A percentile compares a stretch with the other conserved stretches of the same genome.
phyloP scores from a whole-genome alignment of 1,140 invertebrate genomes.

The Calliopsis andreniformis region DNA sequence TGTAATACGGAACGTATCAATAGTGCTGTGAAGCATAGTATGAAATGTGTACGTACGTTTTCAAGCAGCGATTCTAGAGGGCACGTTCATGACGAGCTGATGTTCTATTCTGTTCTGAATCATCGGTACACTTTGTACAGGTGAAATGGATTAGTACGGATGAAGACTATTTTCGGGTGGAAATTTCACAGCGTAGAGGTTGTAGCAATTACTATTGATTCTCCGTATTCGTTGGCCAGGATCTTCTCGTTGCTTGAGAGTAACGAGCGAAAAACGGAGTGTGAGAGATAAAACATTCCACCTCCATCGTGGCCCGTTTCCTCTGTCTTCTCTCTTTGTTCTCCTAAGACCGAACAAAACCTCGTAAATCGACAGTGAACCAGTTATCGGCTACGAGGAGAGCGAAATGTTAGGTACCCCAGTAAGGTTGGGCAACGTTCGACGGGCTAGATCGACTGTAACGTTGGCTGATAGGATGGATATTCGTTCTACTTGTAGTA shows the following conservation, averaged over 20 bases:
- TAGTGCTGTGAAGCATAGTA: no score
- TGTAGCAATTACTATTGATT: neutral
- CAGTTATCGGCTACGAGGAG: slow-evolving; percentile 58
- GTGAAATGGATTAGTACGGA: neutral
- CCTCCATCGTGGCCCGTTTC: neutral
- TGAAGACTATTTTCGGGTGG: neutral
- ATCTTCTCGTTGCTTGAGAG: slow-evolving; percentile 49
- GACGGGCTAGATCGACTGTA: slow-evolving; percentile 20
- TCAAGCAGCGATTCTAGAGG: no score
- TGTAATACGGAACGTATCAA: no score
- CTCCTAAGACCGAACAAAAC: slow-evolving; percentile 45
- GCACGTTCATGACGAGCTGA: no score
- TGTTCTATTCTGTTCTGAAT: no score
- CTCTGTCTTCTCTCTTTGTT: slow-evolving; percentile 9
- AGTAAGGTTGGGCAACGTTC: slow-evolving; percentile 51
- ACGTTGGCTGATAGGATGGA: slow-evolving; percentile 26
- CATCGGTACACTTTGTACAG: neutral
- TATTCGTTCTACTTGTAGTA: slow-evolving; percentile 65
- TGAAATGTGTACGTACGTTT: no score
- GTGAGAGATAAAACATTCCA: slow-evolving; percentile 55
- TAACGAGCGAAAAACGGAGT: slow-evolving; percentile 60
- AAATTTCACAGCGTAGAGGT: neutral
- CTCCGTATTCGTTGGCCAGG: slow-evolving; percentile 24
- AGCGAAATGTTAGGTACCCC: slow-evolving; percentile 64
- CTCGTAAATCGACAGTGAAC: slow-evolving; percentile 68